Evolutionary conservation across 2,888 invertebrate genomes (phyloP).

Genomic region (Yponomeuta evonymella): DNA sequence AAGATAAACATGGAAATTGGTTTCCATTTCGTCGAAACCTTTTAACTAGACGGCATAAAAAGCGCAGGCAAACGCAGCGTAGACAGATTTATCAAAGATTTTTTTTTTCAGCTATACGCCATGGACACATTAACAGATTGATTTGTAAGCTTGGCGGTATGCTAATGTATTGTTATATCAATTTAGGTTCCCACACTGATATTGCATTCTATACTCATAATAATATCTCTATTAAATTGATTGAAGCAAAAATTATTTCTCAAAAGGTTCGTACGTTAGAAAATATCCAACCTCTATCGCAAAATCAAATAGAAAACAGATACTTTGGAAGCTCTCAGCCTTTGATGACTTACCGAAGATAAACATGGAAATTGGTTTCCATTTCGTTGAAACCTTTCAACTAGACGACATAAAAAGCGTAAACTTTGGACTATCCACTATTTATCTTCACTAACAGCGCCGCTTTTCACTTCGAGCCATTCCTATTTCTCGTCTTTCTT

Average conservation of each 20-base stretch:
- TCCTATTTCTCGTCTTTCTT: not conserved
- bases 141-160: no score
- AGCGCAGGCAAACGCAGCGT: not conserved
- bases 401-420: not conserved
- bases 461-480: not conserved
- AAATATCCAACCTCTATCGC: no score
- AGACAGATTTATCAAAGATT: no score
- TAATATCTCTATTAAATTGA: no score
- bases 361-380: not conserved
- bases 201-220: no score
- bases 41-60: not conserved
- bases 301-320: not conserved
- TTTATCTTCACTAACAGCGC: not conserved
- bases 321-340: not conserved
- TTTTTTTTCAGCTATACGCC: no score
- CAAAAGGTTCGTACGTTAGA: no score
- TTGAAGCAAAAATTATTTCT: no score
- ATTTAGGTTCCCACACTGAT: no score
- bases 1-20: not conserved
- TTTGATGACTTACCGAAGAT: not conserved
- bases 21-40: not conserved
- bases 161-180: no score
- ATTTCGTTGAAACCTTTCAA: not conserved
- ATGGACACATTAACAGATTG: no score
- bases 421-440: conserved; percentile 3